Evolutionary conservation across 2,113 vertebrate genomes (phyloP), one percentile per base, ranked within the genome.

Genomic region (Xiphophorus hellerii): DNA sequence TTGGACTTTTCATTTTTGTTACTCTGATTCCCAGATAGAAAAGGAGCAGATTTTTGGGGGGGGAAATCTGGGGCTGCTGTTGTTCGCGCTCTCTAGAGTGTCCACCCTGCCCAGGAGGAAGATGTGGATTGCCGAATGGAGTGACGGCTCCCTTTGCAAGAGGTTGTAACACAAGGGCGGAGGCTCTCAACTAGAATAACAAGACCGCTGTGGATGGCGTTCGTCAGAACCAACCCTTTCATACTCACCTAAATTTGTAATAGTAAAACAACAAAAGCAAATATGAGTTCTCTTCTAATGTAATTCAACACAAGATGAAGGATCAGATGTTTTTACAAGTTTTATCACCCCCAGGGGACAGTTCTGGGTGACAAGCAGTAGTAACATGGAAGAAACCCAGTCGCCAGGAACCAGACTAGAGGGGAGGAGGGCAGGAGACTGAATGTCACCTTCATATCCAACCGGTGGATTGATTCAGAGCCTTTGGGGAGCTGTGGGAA

Each of bases 401-500:
- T 77, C 22, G 13, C 71, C 70, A 42, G 58, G 63, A 82, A 33
- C 54, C 62, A 76, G 62, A 77, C 63, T 71, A 65, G 71, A 76
- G 80, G 80, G 61, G 62, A 84, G 81, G 84, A 51, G 63, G 65
- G 51, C 51, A 58, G 51, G 51, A 67, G 28, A 61, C 65, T 69
- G 83, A 75, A 81, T 90, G 87, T 92, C 86, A 91, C 78, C 84
- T 86, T 78, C 73, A 76, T 86, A 87, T 90, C 70, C 8, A 89
- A 65, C 80, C 67, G 62, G 35, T 77, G 42, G 75, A 85, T 88
- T 88, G 88, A 88, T 88, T 90, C 82, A 86, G 75, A 81, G 84
- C 77, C 85, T 74, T 84, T 72, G 3, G 89, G 88, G 87, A 92
- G 69, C 75, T 54, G 61, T 0, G 76, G 82, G 79, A 90, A 91